Conservation (phyloP, 2,797 vertebrate species). For the Melanotaenia parkinsoni region DNA sequence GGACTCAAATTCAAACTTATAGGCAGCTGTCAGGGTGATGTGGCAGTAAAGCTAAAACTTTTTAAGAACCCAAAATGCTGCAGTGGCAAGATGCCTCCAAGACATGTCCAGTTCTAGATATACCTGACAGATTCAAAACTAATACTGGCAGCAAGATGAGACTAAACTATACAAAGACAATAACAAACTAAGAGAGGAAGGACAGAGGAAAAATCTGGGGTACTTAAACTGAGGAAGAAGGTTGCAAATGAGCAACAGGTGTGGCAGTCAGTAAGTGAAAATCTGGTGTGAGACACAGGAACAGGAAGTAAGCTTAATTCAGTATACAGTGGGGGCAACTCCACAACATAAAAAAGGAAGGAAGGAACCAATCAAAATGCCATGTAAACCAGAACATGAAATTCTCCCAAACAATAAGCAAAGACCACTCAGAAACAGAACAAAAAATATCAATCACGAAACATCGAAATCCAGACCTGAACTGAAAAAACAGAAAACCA, state of each 20-base stretch:
- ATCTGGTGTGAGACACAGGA: background rate
- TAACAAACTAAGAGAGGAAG: background rate
- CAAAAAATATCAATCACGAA: background rate
- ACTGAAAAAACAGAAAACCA: background rate
- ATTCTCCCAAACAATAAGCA: background rate
- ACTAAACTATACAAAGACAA: background rate
- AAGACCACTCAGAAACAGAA: background rate
- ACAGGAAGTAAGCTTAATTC: background rate
- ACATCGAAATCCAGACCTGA: background rate
- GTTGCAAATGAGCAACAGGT: background rate
- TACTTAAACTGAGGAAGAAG: background rate
- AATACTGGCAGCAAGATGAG: background rate
- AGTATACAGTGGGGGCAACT: too few relatives aligned
- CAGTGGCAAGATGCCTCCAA: background rate
- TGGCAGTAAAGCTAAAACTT: background rate
- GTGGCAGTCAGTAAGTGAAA: background rate
- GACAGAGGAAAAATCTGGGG: background rate
- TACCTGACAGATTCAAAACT: background rate
- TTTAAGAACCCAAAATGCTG: background rate
- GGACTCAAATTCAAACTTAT: background rate
- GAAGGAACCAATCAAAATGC: background rate
- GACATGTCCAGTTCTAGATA: background rate
- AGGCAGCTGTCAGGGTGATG: background rate
- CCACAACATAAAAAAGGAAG: background rate
- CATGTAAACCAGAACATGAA: background rate